A percentile compares a stretch with the other conserved stretches of the same genome.
Evolutionary conservation across 2,888 invertebrate genomes (phyloP).

Genomic region (Epirrhoe tristata): DNA sequence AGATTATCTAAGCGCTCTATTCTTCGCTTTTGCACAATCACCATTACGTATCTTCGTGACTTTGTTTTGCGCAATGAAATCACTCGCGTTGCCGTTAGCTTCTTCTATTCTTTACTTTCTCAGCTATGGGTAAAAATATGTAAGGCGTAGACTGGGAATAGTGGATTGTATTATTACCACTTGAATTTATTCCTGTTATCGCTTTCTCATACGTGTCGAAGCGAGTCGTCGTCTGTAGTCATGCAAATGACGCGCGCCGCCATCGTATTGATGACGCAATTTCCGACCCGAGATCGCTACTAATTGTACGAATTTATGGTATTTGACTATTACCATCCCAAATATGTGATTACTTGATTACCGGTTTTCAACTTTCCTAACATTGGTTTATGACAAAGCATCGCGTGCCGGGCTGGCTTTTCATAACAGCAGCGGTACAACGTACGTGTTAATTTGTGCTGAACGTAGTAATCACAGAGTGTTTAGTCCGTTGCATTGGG

Average conservation of each 20-base stretch:
- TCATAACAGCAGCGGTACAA: conserved; percentile 35
- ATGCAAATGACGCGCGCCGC: conserved; percentile 57
- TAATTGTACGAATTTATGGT: conserved; percentile 15
- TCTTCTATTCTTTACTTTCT: conserved; percentile 7
- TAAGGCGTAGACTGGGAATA: neutral
- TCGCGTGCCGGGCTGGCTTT: conserved; percentile 41
- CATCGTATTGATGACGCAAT: conserved; percentile 64
- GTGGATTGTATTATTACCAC: conserved; percentile 35
- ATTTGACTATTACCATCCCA: conserved; percentile 7
- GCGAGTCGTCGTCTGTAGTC: conserved; percentile 42
- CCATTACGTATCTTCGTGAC: conserved; percentile 26
- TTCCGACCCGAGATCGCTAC: conserved; percentile 39
- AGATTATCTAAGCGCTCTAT: conserved; percentile 25
- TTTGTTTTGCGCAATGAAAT: conserved; percentile 24
- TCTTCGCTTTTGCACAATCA: conserved; percentile 27
- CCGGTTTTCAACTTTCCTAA: conserved; percentile 23
- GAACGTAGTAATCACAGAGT: conserved; percentile 44
- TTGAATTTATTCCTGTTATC: conserved; percentile 39
- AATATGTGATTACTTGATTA: conserved; percentile 18
- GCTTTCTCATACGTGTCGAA: conserved; percentile 49
- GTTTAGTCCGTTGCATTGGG: conserved; percentile 60
- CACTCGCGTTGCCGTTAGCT: conserved; percentile 9
- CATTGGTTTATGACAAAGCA: conserved; percentile 26
- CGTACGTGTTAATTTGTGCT: conserved; percentile 35
- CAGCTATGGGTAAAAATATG: conserved; percentile 2